Conservation (phyloP, 2,797 vertebrate genomes). For the Halcyon badia region DNA sequence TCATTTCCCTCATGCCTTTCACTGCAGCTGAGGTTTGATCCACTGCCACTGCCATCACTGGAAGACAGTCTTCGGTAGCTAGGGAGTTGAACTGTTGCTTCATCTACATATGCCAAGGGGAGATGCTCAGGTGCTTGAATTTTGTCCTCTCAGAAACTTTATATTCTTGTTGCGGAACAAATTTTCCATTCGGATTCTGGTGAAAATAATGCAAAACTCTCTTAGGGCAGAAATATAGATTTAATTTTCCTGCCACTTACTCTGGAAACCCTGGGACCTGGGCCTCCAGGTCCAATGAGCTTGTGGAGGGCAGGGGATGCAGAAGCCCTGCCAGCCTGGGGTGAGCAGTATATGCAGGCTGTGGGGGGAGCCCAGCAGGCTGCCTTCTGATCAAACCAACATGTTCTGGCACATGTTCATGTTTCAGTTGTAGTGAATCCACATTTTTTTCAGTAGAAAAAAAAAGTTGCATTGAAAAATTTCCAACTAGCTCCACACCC, state of each 20-base stretch:
- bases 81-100: background rate
- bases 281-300: background rate
- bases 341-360: background rate
- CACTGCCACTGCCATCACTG: background rate
- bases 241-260: background rate
- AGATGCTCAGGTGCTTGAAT: background rate
- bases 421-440: background rate
- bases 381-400: background rate
- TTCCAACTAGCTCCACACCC: background rate
- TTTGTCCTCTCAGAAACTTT: background rate
- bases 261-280: background rate
- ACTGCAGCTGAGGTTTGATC: background rate
- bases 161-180: background rate
- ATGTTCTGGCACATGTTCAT: background rate
- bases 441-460: background rate
- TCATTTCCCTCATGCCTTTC: background rate
- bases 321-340: background rate
- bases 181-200: background rate
- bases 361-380: background rate
- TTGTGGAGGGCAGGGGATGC: background rate
- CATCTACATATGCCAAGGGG: background rate
- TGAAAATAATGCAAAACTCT: background rate
- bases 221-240: background rate
- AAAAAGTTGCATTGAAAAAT: background rate
- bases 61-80: background rate